Base-by-base conservation (phyloP, 2,113 vertebrate species). In the Excalfactoria chinensis region DNA sequence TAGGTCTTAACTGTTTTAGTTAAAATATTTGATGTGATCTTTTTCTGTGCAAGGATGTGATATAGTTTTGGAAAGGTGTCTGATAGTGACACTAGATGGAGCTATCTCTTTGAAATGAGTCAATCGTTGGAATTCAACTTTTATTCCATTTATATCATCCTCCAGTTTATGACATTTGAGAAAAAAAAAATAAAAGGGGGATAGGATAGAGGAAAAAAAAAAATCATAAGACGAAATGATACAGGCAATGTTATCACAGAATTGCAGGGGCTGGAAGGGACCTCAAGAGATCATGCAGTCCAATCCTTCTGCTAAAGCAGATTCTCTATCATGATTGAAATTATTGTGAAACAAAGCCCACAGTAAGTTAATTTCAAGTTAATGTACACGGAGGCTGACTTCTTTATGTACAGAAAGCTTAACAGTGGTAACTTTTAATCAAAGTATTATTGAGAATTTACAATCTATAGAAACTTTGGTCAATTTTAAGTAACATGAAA, bases 81-180 rank as follows among this genome's bases (percentile, higher is more conserved):
- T 73, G 37, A 25, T 18, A 63, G 2, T 44, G 67, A 84, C 97
- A 96, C 96, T 96, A 98, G 97, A 90, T 97, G 97, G 97, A 64
- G 93, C 88, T 88, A 37, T 22, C 40, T 93, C 86, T 83, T 95
- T 93, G 90, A 93, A 95, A 96, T 76, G 73, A 43, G 26, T 49
- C 17, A 19, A 30, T 4, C 32, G 16, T 18, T 43, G 48, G 25
- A 53, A 48, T 18, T 43, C 22, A 30, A n/a, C 51, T 49, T 88
- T 17, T 32, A 4, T 60, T 95, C 44, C 32, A 20, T 4, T 11
- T 53, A 21, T 19, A 23, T 43, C 26, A 16, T 60, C 59, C 34
- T 44, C 7, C 9, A 71, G 58, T 62, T 64, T 92, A 48, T 58
- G n/a, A 66, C 20, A 21, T 5, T 53, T 49, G 7, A 22, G 21